Evolutionary conservation across 2,797 vertebrate genomes (phyloP), one percentile per base, ranked within the genome.

Genomic region (Coregonus suidteri): DNA sequence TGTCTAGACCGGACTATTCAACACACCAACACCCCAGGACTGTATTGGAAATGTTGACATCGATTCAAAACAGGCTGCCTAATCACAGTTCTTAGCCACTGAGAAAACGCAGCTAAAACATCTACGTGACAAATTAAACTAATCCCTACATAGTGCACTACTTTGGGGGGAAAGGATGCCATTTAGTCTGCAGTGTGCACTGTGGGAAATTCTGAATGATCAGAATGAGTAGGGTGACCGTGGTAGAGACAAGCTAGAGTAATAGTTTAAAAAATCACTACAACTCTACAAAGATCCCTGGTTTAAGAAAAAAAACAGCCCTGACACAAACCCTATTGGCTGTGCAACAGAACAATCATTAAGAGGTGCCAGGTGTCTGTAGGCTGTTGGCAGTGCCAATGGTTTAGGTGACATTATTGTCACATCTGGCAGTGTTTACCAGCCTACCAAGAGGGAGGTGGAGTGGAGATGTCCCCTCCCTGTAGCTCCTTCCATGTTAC

Each of bases 331-430:
- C 77, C 74, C 71, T 37, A 75, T 75, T 76, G 84, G 75, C 82
- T 85, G 81, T 81, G 88, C 83, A 85, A 86, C 82, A 82, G 74
- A 78, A 86, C 81, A 88, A 87, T 90, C 88, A 81, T 82, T 83
- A 79, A 34, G 73, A 77, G 83, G 88, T 92, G 90, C 92, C 90
- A 90, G 91, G 88, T 84, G 88, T 89, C 86, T 76, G 90, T 85
- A 82, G 90, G 88, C 80, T 77, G 86, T 88, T 91, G 88, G 91
- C 91, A 88, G 84, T 81, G 88, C 91, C 91, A 88, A 83, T 81
- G 76, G 71, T 82, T 73, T 71, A 75, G 81, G 81, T 11, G 83
- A 89, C 85, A 84, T 85, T 86, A 81, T 87, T 89, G 91, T 90
- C 90, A 91, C 89, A 91, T 91, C 92, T 91, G 90, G 87, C 87